Conservation (phyloP, 2,113 vertebrate species). For the Crotophaga sulcirostris region DNA sequence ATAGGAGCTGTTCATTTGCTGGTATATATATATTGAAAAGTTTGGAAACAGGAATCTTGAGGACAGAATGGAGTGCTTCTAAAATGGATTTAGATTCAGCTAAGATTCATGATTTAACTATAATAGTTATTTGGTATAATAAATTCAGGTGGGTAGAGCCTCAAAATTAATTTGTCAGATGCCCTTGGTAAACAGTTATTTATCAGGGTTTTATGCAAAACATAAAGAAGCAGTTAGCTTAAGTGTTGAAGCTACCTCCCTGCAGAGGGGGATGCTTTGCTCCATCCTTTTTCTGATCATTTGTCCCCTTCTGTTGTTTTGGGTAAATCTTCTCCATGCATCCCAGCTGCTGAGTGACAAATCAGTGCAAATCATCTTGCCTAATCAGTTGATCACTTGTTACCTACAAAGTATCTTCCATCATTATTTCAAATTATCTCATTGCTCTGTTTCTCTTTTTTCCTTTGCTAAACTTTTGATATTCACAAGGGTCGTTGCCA, state of each 20-base stretch:
- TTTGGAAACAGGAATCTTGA: background rate
- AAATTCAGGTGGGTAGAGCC: background rate
- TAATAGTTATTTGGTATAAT: background rate
- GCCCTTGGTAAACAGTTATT: background rate
- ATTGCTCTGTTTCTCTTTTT: background rate
- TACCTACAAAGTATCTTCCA: background rate
- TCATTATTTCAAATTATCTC: background rate
- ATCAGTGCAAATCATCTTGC: background rate
- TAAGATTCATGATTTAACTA: background rate
- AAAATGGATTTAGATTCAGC: background rate
- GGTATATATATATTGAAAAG: background rate
- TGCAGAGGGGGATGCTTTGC: background rate
- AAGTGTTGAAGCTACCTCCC: background rate
- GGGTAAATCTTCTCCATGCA: background rate
- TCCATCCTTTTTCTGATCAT: background rate
- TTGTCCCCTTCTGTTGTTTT: background rate
- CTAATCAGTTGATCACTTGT: background rate
- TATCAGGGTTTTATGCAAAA: background rate
- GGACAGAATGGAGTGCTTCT: background rate
- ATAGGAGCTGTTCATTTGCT: background rate
- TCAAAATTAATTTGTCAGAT: background rate
- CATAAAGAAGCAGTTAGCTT: background rate
- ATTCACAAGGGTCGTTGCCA: background rate
- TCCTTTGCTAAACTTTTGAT: background rate
- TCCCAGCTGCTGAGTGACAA: background rate